These are phyloP conservation scores for Pedicia rivosa DNA, from an alignment of 2,888 invertebrate genomes.

Conservation along the genomic window DNA sequence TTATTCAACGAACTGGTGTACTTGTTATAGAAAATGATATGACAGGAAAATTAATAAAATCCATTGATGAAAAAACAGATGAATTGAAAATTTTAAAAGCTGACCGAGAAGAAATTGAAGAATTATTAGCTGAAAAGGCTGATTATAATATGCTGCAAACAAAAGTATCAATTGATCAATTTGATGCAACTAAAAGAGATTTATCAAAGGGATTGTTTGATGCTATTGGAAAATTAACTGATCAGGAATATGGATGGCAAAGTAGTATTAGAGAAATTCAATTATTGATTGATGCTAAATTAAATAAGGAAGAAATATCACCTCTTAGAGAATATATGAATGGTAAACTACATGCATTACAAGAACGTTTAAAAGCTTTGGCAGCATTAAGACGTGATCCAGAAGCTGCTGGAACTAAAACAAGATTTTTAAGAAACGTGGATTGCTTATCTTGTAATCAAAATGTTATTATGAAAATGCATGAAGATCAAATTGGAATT, in stretches of 20 bases:
- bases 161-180: conserved; percentile 57
- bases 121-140: conserved; percentile 58
- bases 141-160: conserved; percentile 49
- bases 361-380: conserved; percentile 43
- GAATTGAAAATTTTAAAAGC: conserved; percentile 46
- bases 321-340: conserved; percentile 49
- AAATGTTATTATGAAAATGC: conserved; percentile 49
- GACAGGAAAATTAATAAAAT: background rate
- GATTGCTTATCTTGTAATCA: conserved; percentile 66
- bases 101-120: conserved; percentile 52
- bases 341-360: conserved; percentile 39
- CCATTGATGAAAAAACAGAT: conserved; percentile 10
- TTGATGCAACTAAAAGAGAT: conserved; percentile 51
- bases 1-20: background rate
- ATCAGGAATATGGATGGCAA: conserved; percentile 43
- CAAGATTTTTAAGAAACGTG: conserved; percentile 48
- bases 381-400: conserved; percentile 40
- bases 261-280: conserved; percentile 51
- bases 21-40: conserved; percentile 1
- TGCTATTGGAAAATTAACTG: conserved; percentile 40
- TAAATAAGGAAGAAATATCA: conserved; percentile 46
- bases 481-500: conserved; percentile 32
- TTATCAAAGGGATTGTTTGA: conserved; percentile 46
- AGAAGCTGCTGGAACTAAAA: conserved; percentile 58
- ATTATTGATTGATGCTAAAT: conserved; percentile 44